Base-by-base conservation (phyloP, 2,113 vertebrate species). In the Recurvirostra avosetta region DNA sequence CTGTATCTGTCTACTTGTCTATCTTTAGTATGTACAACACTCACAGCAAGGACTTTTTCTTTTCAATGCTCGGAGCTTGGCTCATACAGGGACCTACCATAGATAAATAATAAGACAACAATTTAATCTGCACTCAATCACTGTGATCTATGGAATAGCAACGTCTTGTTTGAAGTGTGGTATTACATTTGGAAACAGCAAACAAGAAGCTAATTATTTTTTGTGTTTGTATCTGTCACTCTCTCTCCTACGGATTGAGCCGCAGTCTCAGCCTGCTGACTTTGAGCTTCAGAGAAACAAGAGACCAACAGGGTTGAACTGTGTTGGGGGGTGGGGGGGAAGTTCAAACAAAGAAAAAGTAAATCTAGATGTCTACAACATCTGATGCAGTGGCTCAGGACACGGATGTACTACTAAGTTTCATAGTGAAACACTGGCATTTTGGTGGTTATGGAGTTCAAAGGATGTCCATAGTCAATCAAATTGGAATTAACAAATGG, bases 171-270 rank as follows among this genome's bases (percentile, higher is more conserved):
- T 95, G 96, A 96, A 96, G 83, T 94, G 80, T 23, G 22, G 65
- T 47, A 92, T 95, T 97, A 55, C 86, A 76, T 91, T 92, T 94
- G 86, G 89, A 92, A 97, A 97, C 53, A 55, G 91, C 84, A 95
- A 97, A 95, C 91, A 95, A 95, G 92, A 66, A 94, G 91, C 71
- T 91, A 95, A 96, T 97, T 95, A 94, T 66, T 94, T 89, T 92
- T 76, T 85, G 56, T 94, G 80, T 92, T 96, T 91, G 49, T 82
- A 79, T 49, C 87, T 93, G 86, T 91, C 89, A 70, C 49, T 73
- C 52, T 88, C 58, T 66, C 55, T 86, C 68, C 76, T 89, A 8
- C 3, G 15, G 73, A 58, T 4, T 76, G 70, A 95, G 91, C 40
- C 49, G 38, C 61, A 27, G 19, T 22, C 66, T 95, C 80, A 94